A percentile compares a stretch with the other conserved stretches of the same genome.
Conservation (phyloP, 2,113 vertebrate species). For the Tychaedon coryphoeus region DNA sequence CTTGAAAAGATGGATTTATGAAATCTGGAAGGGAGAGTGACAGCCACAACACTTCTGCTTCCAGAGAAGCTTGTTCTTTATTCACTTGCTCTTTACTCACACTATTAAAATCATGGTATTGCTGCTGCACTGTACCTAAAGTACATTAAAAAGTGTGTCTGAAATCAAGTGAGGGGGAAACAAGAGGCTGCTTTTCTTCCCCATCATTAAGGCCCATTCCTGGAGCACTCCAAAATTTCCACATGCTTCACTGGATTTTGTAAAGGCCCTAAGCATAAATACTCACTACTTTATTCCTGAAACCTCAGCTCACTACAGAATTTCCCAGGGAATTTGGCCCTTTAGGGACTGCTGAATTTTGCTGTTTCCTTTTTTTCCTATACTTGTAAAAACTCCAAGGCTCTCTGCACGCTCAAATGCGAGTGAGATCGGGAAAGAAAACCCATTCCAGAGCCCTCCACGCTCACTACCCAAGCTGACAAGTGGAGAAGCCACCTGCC, state of each 20-base stretch:
- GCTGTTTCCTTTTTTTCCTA: background rate
- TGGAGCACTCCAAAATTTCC: background rate
- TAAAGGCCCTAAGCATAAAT: background rate
- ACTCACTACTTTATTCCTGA: background rate
- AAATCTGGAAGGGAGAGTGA: background rate
- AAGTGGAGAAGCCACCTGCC: background rate
- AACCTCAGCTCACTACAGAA: background rate
- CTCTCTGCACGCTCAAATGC: rapidly evolving
- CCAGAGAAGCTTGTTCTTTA: background rate
- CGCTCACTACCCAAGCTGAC: rapidly evolving
- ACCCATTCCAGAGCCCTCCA: background rate
- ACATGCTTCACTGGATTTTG: background rate
- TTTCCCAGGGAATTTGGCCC: background rate
- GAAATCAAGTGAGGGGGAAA: background rate
- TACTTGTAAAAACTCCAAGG: background rate
- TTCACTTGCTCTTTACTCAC: background rate
- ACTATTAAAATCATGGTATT: background rate
- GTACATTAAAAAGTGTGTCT: background rate
- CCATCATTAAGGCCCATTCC: rapidly evolving
- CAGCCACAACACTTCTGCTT: background rate
- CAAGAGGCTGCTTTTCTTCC: background rate
- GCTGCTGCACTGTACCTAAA: background rate
- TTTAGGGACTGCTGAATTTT: rapidly evolving
- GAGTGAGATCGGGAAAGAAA: rapidly evolving
- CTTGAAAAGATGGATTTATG: background rate